Evolutionary conservation across 2,113 vertebrate species (phyloP).

Genomic region (Trematomus loennbergii): DNA sequence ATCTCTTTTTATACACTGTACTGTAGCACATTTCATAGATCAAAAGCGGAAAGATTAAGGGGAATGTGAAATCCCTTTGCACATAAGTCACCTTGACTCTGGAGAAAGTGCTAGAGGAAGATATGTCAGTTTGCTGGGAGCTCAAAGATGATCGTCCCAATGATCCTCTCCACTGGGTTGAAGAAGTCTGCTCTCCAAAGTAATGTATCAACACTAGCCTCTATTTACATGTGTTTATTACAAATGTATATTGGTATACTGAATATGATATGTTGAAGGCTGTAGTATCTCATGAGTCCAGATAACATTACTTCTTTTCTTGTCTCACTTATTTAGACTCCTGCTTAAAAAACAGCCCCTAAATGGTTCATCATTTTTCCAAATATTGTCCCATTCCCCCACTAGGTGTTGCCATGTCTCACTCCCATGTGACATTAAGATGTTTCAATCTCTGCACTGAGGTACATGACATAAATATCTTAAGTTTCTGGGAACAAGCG

Average conservation of each 20-base stretch:
- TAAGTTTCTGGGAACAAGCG: background rate
- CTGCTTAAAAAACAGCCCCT: background rate
- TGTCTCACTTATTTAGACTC: background rate
- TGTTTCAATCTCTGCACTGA: background rate
- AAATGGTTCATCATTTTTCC: no score
- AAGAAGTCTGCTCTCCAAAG: conserved; percentile 14
- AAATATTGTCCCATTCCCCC: background rate
- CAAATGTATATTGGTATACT: background rate
- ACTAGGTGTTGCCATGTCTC: background rate
- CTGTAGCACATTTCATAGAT: conserved; percentile 29
- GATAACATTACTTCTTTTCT: background rate
- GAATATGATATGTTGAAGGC: background rate
- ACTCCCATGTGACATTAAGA: background rate
- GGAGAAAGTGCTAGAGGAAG: conserved; percentile 14
- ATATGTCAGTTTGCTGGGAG: conserved; percentile 26
- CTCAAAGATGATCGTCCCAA: conserved; percentile 20
- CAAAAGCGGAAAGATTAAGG: conserved; percentile 44
- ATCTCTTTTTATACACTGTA: conserved; percentile 20
- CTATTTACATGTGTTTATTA: no score
- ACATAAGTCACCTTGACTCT: conserved; percentile 43
- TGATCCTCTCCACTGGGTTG: conserved; percentile 29
- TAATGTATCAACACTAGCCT: background rate
- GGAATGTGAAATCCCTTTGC: conserved; percentile 42
- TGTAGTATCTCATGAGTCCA: background rate
- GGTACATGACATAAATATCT: background rate